Evolutionary conservation across 2,888 invertebrate genomes (phyloP).

Genomic region (Mesorhabditis spiculigera): DNA sequence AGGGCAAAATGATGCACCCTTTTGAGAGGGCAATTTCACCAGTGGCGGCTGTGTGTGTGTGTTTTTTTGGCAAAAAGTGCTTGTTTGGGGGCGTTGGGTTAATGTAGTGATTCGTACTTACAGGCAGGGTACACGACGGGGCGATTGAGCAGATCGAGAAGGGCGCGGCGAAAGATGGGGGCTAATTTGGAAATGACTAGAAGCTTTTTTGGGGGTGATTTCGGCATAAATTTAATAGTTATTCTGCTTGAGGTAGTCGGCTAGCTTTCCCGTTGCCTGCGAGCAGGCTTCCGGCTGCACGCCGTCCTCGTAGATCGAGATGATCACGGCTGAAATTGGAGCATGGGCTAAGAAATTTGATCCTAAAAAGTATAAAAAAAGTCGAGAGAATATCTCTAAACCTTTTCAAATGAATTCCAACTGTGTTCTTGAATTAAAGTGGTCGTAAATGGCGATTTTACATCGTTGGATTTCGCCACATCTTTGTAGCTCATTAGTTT

Average conservation of each 20-base stretch:
- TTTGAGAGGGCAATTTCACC: no score
- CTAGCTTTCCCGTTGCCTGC: conserved; percentile 53
- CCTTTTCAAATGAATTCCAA: conserved; percentile 16
- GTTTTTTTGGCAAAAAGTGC: no score
- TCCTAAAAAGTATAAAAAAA: not conserved
- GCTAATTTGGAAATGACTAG: not conserved
- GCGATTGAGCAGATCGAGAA: no score
- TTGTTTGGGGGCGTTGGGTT: no score
- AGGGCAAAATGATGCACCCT: no score
- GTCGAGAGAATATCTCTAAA: no score
- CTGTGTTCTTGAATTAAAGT: not conserved
- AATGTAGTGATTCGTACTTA: no score
- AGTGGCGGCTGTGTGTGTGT: no score
- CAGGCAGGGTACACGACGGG: no score
- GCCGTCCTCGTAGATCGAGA: conserved; percentile 55
- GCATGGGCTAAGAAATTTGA: not conserved
- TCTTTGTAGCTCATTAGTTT: no score
- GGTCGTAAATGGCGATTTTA: not conserved
- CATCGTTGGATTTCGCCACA: no score
- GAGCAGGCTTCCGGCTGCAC: conserved; percentile 58
- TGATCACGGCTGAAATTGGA: conserved; percentile 52
- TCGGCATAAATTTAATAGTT: conserved; percentile 41
- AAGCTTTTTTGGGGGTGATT: not conserved
- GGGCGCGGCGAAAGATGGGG: no score
- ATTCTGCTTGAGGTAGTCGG: conserved; percentile 56